Percentiles rank a stretch among this genome's conserved stretches.
These are phyloP conservation scores for Telenomus remus DNA, from an alignment of 1,140 invertebrate genomes.

Conservation along the genomic window DNA sequence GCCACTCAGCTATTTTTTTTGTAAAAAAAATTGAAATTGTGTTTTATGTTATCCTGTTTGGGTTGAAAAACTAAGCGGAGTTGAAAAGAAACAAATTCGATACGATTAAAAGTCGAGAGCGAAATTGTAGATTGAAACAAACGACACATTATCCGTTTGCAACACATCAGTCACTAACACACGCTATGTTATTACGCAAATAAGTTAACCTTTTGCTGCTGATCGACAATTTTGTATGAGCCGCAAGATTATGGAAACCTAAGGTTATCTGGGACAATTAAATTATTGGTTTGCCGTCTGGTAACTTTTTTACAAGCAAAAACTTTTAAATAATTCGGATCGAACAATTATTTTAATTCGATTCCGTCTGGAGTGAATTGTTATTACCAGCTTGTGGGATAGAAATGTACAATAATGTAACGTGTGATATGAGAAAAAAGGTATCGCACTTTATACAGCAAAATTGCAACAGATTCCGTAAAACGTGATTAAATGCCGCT, in stretches of 20 bases:
- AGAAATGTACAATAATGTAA: too few species aligned
- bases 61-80: too few species aligned
- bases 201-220: conserved; percentile 43
- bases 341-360: too few species aligned
- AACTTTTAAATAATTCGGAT: too few species aligned
- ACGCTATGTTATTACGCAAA: conserved; percentile 49
- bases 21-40: background rate
- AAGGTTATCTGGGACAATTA: conserved; percentile 31
- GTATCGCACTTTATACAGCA: too few species aligned
- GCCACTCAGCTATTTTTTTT: conserved; percentile 4
- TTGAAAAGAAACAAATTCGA: background rate
- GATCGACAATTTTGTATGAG: conserved; percentile 26
- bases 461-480: too few species aligned
- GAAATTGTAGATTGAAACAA: conserved; percentile 15
- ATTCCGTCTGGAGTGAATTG: too few species aligned
- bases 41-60: background rate
- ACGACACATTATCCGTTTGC: conserved; percentile 25
- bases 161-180: conserved; percentile 16
- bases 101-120: too few species aligned
- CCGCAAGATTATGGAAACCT: conserved; percentile 36
- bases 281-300: conserved; percentile 5
- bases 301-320: too few species aligned
- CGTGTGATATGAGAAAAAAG: too few species aligned
- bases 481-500: too few species aligned
- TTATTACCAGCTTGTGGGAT: too few species aligned